phyloP scores from a whole-genome alignment of 2,888 invertebrate species.

The Ditula angustiorana region DNA sequence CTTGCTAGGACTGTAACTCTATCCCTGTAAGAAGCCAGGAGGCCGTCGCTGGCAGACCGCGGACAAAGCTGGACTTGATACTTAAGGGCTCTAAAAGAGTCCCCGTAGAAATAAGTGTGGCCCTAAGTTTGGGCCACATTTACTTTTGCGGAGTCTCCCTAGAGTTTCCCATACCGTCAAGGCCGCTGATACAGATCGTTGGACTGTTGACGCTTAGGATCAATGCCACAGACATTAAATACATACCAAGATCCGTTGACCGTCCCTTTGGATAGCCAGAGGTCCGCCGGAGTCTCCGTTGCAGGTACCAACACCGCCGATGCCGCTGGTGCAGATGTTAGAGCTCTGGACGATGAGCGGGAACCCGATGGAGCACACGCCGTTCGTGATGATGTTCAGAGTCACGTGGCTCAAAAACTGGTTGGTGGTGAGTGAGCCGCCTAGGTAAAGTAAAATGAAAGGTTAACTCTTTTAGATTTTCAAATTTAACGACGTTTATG shows the following conservation, averaged over 20 bases:
- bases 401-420: slow-evolving; percentile 49
- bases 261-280: slow-evolving; percentile 34
- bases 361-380: slow-evolving; percentile 44
- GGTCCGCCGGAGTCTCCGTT: slow-evolving; percentile 52
- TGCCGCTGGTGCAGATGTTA: slow-evolving; percentile 48
- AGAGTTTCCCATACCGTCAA: no score
- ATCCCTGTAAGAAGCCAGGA: slow-evolving; percentile 37
- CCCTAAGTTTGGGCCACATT: no score
- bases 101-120: no score
- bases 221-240: no score
- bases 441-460: slow-evolving; percentile 42
- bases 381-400: slow-evolving; percentile 46
- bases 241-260: slow-evolving; percentile 19
- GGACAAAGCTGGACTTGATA: no score
- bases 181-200: no score
- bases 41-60: no score
- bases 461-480: no score
- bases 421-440: slow-evolving; percentile 41
- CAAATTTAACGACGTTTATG: no score
- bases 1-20: not conserved
- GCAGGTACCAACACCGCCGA: slow-evolving; percentile 46
- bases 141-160: no score
- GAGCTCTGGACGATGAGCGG: slow-evolving; percentile 39
- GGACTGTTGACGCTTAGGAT: no score
- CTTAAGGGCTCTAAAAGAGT: no score